Percentiles rank a stretch among this genome's conserved stretches.
phyloP scores from a whole-genome alignment of 2,797 vertebrate genomes.

The Macropus fuliginosus region DNA sequence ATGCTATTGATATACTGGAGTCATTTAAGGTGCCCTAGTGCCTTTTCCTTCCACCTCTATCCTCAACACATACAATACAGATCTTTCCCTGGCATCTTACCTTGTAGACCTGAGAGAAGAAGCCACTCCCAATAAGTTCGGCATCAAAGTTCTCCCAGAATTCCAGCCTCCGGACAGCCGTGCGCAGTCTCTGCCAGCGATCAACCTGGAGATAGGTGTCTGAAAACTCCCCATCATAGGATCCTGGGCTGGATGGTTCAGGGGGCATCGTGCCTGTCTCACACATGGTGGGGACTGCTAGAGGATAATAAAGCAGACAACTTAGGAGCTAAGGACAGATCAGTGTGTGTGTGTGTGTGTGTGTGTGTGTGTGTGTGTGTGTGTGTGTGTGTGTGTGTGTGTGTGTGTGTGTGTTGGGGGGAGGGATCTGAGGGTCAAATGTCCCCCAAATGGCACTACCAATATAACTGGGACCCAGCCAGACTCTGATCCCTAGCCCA shows the following conservation, averaged over 20 bases:
- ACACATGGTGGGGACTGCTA: conserved; percentile 64
- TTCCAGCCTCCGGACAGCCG: conserved; percentile 90
- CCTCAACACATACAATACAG: not conserved
- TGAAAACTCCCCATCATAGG: conserved; percentile 83
- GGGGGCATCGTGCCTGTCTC: conserved; percentile 66
- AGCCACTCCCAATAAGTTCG: conserved; percentile 91
- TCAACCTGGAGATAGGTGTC: conserved; percentile 89
- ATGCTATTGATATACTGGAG: not conserved
- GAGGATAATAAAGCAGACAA: conserved; percentile 25
- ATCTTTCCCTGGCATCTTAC: conserved; percentile 78
- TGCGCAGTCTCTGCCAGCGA: conserved; percentile 90
- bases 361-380: no score
- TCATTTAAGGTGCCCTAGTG: not conserved
- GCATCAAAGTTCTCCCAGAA: conserved; percentile 92
- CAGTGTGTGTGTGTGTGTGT: not conserved
- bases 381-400: not conserved
- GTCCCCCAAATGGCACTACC: not conserved
- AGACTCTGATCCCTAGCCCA: not conserved
- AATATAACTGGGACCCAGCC: not conserved
- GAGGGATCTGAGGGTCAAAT: not conserved
- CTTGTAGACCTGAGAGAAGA: conserved; percentile 95
- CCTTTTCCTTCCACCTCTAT: not conserved
- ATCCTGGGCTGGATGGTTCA: conserved; percentile 45
- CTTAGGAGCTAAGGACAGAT: conserved; percentile 12
- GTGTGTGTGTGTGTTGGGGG: no score